phyloP scores from a whole-genome alignment of 2,113 vertebrate species.

The Gobio gobio region DNA sequence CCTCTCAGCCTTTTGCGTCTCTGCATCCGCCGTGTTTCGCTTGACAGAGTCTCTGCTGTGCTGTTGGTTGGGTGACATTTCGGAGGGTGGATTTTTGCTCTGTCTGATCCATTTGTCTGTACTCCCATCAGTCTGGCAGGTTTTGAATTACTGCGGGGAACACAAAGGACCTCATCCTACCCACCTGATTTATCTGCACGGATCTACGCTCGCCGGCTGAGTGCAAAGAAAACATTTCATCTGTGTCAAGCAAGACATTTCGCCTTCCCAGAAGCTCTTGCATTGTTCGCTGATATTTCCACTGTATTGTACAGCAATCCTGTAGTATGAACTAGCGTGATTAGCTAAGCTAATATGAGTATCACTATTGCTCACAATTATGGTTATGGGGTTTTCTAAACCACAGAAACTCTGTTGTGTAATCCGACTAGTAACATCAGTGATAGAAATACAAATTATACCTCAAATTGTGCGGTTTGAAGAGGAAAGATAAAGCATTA shows the following conservation, averaged over 20 bases:
- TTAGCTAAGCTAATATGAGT: background rate
- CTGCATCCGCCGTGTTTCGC: slow-evolving; percentile 34
- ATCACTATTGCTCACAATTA: background rate
- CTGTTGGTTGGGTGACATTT: slow-evolving; percentile 49
- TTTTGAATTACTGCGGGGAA: slow-evolving; percentile 43
- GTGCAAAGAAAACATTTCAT: slow-evolving; percentile 44
- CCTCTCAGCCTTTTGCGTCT: slow-evolving; percentile 35
- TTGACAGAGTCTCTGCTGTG: slow-evolving; percentile 43
- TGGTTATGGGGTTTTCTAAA: background rate
- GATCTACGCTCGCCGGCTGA: slow-evolving; percentile 34
- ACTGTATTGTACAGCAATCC: background rate
- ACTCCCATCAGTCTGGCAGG: slow-evolving; percentile 43
- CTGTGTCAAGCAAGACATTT: slow-evolving; percentile 44
- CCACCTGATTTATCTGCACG: slow-evolving; percentile 43
- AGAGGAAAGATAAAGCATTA: no score
- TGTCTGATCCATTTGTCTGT: slow-evolving; percentile 47
- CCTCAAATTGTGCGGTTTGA: background rate
- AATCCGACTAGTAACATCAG: background rate
- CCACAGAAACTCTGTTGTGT: background rate
- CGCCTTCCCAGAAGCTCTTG: slow-evolving; percentile 27
- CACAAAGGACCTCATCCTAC: slow-evolving; percentile 45
- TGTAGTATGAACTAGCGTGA: background rate
- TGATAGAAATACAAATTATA: background rate
- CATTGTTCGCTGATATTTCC: slow-evolving; percentile 26
- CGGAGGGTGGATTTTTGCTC: slow-evolving; percentile 39